Conservation (phyloP, 1,140 invertebrate genomes). For the Stegodyphus mimosarum region DNA sequence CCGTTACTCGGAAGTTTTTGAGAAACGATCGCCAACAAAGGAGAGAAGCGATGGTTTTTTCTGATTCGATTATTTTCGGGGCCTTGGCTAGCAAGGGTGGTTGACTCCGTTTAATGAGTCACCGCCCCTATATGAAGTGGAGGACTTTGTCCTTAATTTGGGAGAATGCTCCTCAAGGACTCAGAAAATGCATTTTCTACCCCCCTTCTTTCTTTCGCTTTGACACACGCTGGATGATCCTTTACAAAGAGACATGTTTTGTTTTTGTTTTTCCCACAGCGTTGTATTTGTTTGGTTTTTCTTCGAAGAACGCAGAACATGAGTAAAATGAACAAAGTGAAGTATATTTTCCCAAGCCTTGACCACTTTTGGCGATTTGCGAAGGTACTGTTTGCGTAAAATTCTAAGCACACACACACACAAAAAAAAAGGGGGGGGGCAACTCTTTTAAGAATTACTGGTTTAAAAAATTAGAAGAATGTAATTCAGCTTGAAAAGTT, state of each 20-base stretch:
- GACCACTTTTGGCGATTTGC: conserved; percentile 21
- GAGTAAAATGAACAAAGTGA: too few species aligned
- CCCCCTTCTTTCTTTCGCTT: not conserved
- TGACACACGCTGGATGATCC: conserved; percentile 7
- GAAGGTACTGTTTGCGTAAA: not conserved
- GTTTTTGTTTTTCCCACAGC: not conserved
- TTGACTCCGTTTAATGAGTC: conserved; percentile 50
- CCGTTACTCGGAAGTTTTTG: conserved; percentile 32
- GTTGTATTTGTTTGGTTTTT: too few species aligned
- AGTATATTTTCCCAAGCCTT: not conserved
- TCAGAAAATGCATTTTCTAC: not conserved
- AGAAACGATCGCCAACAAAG: conserved; percentile 8
- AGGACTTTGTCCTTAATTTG: conserved; percentile 29
- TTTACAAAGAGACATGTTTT: conserved; percentile 18
- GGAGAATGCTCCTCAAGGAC: conserved; percentile 18
- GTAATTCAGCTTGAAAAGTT: too few species aligned
- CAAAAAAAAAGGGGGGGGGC: not conserved
- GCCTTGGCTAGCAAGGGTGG: conserved; percentile 37
- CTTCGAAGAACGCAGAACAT: too few species aligned
- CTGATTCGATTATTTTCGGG: conserved; percentile 44
- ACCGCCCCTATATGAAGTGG: conserved; percentile 3
- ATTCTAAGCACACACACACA: not conserved
- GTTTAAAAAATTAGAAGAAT: too few species aligned
- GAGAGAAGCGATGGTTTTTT: conserved; percentile 2
- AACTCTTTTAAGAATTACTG: too few species aligned